Evolutionary conservation across 2,797 vertebrate genomes (phyloP).

Genomic region (Benthosema pterotum): DNA sequence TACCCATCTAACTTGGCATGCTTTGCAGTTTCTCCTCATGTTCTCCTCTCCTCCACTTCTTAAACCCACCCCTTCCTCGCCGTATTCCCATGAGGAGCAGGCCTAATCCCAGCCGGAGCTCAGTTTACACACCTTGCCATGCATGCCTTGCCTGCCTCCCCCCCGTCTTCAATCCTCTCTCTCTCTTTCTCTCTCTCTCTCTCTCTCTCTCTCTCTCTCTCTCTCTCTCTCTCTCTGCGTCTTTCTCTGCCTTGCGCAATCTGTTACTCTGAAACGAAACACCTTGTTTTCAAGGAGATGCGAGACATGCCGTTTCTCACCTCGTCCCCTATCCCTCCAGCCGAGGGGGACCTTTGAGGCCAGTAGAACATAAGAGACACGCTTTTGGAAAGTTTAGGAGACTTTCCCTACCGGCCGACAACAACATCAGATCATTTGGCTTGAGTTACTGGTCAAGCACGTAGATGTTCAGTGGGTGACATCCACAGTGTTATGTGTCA

Average conservation of each 20-base stretch:
- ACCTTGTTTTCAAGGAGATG: conserved; percentile 50
- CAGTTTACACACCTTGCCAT: conserved; percentile 57
- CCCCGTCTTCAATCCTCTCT: neutral
- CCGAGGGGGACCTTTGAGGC: conserved; percentile 33
- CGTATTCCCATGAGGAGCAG: conserved; percentile 64
- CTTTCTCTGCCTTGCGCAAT: conserved; percentile 1
- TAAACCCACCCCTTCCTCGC: conserved; percentile 47
- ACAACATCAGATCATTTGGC: conserved; percentile 48
- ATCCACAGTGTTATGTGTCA: conserved; percentile 42
- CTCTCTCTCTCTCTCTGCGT: conserved; percentile 1
- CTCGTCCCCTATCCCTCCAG: conserved; percentile 37
- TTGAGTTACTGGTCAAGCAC: conserved; percentile 58
- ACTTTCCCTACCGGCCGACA: conserved; percentile 52
- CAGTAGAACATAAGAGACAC: conserved; percentile 31
- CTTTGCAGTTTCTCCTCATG: conserved; percentile 61
- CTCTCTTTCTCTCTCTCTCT: conserved; percentile 43
- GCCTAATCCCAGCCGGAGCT: conserved; percentile 53
- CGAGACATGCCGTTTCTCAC: conserved; percentile 52
- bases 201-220: conserved; percentile 55
- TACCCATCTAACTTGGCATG: conserved; percentile 67
- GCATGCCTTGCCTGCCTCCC: conserved; percentile 64
- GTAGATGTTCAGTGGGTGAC: conserved; percentile 42
- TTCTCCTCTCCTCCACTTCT: conserved; percentile 42
- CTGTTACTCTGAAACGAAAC: conserved; percentile 60
- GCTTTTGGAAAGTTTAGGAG: conserved; percentile 52